Conservation (phyloP, 1,140 invertebrate genomes). For the Zophobas atratus region DNA sequence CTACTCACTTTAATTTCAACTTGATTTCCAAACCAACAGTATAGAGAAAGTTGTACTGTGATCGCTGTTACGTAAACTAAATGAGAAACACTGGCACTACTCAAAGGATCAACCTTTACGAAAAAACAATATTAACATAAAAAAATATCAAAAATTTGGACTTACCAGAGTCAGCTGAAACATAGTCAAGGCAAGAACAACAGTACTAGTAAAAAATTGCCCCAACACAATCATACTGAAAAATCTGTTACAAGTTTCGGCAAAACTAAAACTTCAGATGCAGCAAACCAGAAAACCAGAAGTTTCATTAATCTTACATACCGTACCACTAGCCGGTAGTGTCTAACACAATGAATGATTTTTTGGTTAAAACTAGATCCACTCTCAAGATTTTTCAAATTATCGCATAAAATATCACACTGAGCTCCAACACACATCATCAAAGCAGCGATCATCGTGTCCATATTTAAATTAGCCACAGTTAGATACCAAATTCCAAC, state of each 20-base stretch:
- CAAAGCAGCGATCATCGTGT: slow-evolving; percentile 8
- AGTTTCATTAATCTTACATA: background rate
- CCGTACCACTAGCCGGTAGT: background rate
- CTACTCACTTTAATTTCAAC: too few species aligned
- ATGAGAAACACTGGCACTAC: background rate
- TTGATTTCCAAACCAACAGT: too few species aligned
- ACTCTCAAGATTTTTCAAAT: background rate
- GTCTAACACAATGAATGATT: background rate
- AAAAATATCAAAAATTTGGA: background rate
- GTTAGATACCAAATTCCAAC: slow-evolving; percentile 8
- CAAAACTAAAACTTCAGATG: slow-evolving; percentile 13
- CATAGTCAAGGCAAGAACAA: slow-evolving; percentile 21
- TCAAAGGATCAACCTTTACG: background rate
- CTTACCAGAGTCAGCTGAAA: slow-evolving; percentile 32
- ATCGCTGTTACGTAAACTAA: background rate
- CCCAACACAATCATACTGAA: slow-evolving; percentile 7
- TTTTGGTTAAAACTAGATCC: background rate
- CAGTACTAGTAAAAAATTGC: slow-evolving; percentile 14
- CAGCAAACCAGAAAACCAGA: background rate
- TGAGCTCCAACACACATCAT: slow-evolving; percentile 16
- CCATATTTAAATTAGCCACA: slow-evolving; percentile 7
- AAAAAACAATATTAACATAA: background rate
- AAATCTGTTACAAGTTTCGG: background rate
- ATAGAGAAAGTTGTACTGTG: background rate
- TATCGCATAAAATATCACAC: slow-evolving; percentile 25